phyloP scores from a whole-genome alignment of 2,888 invertebrate species.

The Apamea anceps region DNA sequence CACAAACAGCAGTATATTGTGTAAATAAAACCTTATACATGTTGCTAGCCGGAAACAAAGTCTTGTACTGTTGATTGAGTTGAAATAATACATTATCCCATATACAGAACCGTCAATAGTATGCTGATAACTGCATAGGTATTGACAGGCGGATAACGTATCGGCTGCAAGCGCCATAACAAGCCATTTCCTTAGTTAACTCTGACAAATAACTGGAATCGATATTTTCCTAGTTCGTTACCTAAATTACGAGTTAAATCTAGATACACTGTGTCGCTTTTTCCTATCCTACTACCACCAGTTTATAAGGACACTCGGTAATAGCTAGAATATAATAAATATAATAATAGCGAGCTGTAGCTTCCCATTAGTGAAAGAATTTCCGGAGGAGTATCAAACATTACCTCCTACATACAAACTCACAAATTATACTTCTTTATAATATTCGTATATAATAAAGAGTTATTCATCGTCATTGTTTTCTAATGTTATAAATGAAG shows the following conservation, averaged over 20 bases:
- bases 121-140: slow-evolving; percentile 57
- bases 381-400: neutral
- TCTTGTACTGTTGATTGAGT: slow-evolving; percentile 40
- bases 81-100: slow-evolving; percentile 42
- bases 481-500: neutral
- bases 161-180: slow-evolving; percentile 29
- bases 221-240: slow-evolving; percentile 8
- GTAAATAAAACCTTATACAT: neutral
- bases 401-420: neutral
- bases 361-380: neutral
- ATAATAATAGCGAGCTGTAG: no score
- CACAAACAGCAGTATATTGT: no score
- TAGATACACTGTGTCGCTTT: neutral
- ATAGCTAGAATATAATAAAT: no score
- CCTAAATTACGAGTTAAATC: neutral
- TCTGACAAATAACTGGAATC: slow-evolving; percentile 35
- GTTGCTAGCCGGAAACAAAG: slow-evolving; percentile 30
- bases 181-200: slow-evolving; percentile 43
- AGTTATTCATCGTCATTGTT: neutral
- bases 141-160: slow-evolving; percentile 53
- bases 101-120: slow-evolving; percentile 43
- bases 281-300: no score
- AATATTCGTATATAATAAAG: neutral
- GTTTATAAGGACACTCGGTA: no score
- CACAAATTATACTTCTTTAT: neutral